Percentiles rank a stretch among this genome's conserved stretches.
These are phyloP conservation scores for Tamias sibiricus DNA, from an alignment of 2,113 vertebrate species.

Conservation along the genomic window DNA sequence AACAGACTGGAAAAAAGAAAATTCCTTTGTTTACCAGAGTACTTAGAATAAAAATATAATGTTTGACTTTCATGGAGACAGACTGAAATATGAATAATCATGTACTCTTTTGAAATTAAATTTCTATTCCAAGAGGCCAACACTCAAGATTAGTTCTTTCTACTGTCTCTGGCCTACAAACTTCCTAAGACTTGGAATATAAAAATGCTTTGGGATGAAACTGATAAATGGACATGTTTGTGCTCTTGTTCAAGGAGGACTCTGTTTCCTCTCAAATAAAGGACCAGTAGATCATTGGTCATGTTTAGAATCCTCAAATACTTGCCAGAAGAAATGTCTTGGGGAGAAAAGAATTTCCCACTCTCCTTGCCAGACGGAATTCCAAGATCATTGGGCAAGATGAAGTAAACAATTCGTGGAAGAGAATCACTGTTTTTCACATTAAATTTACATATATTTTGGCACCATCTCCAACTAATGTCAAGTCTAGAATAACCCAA, in stretches of 20 bases:
- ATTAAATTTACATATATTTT: not conserved
- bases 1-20: not conserved
- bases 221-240: not conserved
- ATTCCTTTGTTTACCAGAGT: constrained; percentile 39
- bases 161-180: not conserved
- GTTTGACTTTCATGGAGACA: constrained; percentile 54
- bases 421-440: not conserved
- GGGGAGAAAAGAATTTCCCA: constrained; percentile 23
- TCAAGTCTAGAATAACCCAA: not conserved
- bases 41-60: constrained; percentile 38
- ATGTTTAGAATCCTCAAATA: constrained; percentile 31
- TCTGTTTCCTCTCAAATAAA: constrained; percentile 54
- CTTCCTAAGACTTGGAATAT: not conserved
- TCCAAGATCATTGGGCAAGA: not conserved
- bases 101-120: constrained; percentile 7
- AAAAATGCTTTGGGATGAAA: not conserved
- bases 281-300: not conserved
- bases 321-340: constrained; percentile 52
- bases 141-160: not conserved
- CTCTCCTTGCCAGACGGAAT: constrained; percentile 6
- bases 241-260: not conserved
- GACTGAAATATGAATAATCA: constrained; percentile 44
- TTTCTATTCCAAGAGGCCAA: constrained; percentile 24
- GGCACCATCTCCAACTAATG: not conserved
- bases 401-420: not conserved